Evolutionary conservation across 2,113 vertebrate genomes (phyloP), one percentile per base, ranked within the genome.

Genomic region (Baryphthengus martii): DNA sequence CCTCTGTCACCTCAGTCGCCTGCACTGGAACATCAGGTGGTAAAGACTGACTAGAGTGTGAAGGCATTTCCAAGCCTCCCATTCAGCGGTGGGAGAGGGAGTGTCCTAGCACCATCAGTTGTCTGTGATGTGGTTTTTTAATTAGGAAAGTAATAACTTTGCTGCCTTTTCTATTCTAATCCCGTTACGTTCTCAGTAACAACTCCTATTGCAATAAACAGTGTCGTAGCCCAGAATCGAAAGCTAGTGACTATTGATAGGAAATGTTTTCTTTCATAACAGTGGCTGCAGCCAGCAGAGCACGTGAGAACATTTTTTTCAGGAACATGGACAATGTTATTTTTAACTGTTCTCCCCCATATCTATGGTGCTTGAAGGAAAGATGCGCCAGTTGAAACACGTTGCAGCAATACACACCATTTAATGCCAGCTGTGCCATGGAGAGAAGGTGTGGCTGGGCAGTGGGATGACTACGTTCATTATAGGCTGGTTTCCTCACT

Each of bases 201-300:
- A 0, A 17, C 53, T 93, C 82, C 53, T 42, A 56, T 8, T 85
- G 52, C 23, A 93, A 88, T 45, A 56, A 96, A 59, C 88, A 82
- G 76, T 77, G 78, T n/a, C 0, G 0, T 61, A 84, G 87, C 56
- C 73, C 3, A 3, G 72, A 50, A 80, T 93, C 4, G 1, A 87
- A 78, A 45, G 76, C 84, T 61, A 61, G 72, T 66, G 66, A 80
- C 76, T 61, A 76, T 20, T 56, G 85, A 77, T 92, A 90, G 88
- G 90, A 94, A 94, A 92, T 92, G 88, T 93, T 96, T 93, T 72
- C 76, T 96, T 97, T 96, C 86, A 65, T 81, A 96, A 92, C 92
- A 94, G 85, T 0, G 12, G 61, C 86, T 37, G 29, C 86, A 93
- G 95, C 96, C 95, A 96, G 83, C 44, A 31, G n/a, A 90, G 80